phyloP scores from a whole-genome alignment of 2,888 invertebrate species.

The Drosophila nigricruria region DNA sequence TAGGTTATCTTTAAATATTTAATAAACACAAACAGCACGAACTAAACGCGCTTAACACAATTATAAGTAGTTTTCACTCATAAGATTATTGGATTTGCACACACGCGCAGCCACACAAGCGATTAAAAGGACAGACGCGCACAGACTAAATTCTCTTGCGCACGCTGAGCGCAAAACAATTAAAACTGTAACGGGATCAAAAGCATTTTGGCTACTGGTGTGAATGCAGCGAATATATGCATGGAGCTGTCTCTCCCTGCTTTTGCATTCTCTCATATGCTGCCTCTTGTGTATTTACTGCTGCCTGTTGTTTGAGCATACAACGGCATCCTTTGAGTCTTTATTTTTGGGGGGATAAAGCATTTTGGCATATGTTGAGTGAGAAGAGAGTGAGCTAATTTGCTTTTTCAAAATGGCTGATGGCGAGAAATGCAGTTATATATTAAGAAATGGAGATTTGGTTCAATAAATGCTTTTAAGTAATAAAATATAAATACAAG shows the following conservation, averaged over 20 bases:
- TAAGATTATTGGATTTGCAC: background rate
- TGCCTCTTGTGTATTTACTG: background rate
- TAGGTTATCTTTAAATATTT: background rate
- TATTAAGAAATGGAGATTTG: no score
- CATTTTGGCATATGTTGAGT: background rate
- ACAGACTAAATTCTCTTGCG: slow-evolving; percentile 9
- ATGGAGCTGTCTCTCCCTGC: background rate
- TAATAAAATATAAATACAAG: no score
- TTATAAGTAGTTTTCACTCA: background rate
- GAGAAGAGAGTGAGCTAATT: background rate
- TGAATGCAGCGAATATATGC: background rate
- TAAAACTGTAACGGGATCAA: slow-evolving; percentile 7
- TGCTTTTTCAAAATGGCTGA: slow-evolving; percentile 1
- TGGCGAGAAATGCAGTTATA: no score
- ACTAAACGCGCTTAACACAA: background rate
- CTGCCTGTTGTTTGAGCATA: background rate
- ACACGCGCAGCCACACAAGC: background rate
- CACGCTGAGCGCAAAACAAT: slow-evolving; percentile 1
- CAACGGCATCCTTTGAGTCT: slow-evolving; percentile 6
- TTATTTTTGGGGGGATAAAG: background rate
- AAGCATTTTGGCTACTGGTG: background rate
- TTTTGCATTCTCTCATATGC: background rate
- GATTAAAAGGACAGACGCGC: slow-evolving; percentile 8
- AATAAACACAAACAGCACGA: slow-evolving; percentile 4
- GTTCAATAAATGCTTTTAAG: no score